Evolutionary conservation across 2,888 invertebrate species (phyloP), one percentile per base, ranked within the genome.

Genomic region (Melolontha melolontha): DNA sequence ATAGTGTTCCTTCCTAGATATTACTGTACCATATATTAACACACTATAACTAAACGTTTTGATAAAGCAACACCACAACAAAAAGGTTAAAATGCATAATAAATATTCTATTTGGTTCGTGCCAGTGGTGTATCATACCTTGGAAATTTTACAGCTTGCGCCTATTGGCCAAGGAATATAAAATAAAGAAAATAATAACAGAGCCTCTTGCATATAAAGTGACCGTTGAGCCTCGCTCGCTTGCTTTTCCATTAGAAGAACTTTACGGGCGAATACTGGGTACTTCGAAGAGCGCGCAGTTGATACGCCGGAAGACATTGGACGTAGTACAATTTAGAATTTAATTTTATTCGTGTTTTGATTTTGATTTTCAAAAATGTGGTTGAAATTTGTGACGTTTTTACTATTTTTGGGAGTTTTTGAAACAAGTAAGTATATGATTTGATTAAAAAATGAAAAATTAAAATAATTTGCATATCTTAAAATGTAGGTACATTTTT

Each of bases 111-210:
- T 34, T 34, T 34, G 6, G 34, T 34, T 8, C 8, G 34, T 8
- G 8, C 34, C 34, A 10, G 34, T 34, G 34, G 34, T 34, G 34
- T 34, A 34, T 34, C 34, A 6, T 34, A 34, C 34, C 34, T 34
- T 34, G 34, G 34, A 34, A 52, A 12, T 29, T n/a, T 27, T 29
- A 27, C 27, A 7, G 27, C 27, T 6, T 27, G n/a, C 51, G 59
- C 47, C 44, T 57, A 57, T 57, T 57, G 59, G 49, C 17, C 29
- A 42, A 47, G 47, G 39, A 47, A 47, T 34, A 62, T 39, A 62
- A 34, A 62, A 49, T 7, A 14, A 62, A 62, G 22, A 22, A 62
- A 49, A 62, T 34, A 62, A 49, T 39, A 34, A 16, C 22, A 47
- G n/a, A 16, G 29, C 34, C 44, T 16, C 47, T 47, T 47, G 34